A percentile compares a stretch with the other conserved stretches of the same genome.
phyloP scores from a whole-genome alignment of 2,888 invertebrate genomes.

The Rhamnusium bicolor region DNA sequence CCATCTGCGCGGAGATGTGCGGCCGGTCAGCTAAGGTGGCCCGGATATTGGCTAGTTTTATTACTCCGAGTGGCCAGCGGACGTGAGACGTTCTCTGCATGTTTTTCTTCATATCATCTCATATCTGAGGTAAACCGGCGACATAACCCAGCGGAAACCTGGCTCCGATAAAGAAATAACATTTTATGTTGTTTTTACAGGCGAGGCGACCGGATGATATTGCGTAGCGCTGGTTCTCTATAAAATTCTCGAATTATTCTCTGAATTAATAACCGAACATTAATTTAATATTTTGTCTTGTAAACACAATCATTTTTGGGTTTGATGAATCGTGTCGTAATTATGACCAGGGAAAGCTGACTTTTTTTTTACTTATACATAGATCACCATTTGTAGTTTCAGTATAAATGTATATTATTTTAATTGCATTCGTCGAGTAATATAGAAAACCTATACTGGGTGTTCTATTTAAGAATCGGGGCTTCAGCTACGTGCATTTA shows the following conservation, averaged over 20 bases:
- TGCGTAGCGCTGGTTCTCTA: slow-evolving; percentile 58
- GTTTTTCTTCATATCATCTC: slow-evolving; percentile 58
- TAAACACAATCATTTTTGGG: slow-evolving; percentile 29
- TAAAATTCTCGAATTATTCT: slow-evolving; percentile 59
- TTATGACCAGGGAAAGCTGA: background rate
- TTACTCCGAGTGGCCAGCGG: slow-evolving; percentile 69
- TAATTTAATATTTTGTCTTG: slow-evolving; percentile 59
- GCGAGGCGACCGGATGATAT: slow-evolving; percentile 67
- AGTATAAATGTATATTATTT: background rate
- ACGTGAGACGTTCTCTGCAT: slow-evolving; percentile 64
- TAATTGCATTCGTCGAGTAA: too few species aligned
- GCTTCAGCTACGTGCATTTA: too few species aligned
- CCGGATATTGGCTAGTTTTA: slow-evolving; percentile 72
- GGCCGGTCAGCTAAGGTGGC: slow-evolving; percentile 44
- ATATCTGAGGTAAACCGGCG: slow-evolving; percentile 64
- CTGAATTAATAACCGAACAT: slow-evolving; percentile 64
- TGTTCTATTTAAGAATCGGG: too few species aligned
- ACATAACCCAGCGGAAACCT: slow-evolving; percentile 67
- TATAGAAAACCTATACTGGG: too few species aligned
- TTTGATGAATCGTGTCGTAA: background rate
- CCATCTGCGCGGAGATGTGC: slow-evolving; percentile 64
- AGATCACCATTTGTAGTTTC: too few species aligned
- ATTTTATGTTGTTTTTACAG: slow-evolving; percentile 70
- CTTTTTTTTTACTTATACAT: background rate
- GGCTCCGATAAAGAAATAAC: slow-evolving; percentile 71